Percentiles rank a stretch among this genome's conserved stretches.
Evolutionary conservation across 1,140 invertebrate genomes (phyloP).

Genomic region (Rhopalosiphum maidis): DNA sequence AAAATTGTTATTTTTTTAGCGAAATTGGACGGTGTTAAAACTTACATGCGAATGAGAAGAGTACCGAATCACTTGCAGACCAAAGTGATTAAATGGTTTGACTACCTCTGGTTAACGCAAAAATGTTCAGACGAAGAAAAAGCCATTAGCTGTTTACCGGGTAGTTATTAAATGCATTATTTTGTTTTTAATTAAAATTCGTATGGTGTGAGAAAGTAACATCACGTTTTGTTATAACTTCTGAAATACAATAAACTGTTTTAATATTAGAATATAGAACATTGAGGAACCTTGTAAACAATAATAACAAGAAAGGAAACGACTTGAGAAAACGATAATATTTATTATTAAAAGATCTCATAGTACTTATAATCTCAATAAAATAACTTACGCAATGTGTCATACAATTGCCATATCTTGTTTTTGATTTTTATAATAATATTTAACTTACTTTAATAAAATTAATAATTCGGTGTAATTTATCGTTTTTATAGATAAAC

Average conservation of each 20-base stretch:
- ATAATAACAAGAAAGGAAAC: neutral
- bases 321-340: neutral
- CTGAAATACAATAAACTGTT: neutral
- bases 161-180: constrained; percentile 63
- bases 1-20: constrained; percentile 68
- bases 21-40: constrained; percentile 97
- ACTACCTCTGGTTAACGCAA: constrained; percentile 98
- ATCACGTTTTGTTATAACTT: neutral
- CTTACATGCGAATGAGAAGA: constrained; percentile 95
- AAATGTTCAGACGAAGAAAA: constrained; percentile 98
- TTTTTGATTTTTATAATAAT: neutral
- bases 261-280: constrained; percentile 1
- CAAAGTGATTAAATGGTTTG: constrained; percentile 99
- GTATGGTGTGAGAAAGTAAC: neutral
- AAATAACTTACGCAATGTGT: neutral
- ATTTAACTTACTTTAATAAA: neutral
- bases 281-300: neutral
- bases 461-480: neutral
- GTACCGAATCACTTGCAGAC: constrained; percentile 95
- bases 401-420: neutral
- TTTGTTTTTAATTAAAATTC: constrained; percentile 23
- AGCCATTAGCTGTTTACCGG: constrained; percentile 90
- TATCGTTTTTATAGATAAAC: constrained; percentile 75
- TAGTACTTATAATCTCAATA: neutral
- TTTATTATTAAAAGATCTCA: neutral